A percentile compares a stretch with the other conserved stretches of the same genome.
Evolutionary conservation across 2,797 vertebrate genomes (phyloP).

Genomic region (Columba guinea): DNA sequence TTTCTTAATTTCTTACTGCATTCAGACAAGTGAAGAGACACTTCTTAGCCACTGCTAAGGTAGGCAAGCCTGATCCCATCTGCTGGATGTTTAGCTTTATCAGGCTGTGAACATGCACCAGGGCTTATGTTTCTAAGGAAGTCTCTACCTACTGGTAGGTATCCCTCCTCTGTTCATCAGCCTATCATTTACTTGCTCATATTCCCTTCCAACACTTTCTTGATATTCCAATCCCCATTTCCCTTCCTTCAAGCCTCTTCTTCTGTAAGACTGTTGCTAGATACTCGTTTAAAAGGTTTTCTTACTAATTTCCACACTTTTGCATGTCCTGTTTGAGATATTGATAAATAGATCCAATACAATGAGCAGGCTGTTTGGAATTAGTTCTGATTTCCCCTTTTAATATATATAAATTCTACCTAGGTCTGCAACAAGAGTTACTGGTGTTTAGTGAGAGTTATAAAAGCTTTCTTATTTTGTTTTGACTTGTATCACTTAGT

Average conservation of each 20-base stretch:
- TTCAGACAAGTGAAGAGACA: neutral
- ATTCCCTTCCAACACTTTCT: neutral
- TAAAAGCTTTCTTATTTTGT: neutral
- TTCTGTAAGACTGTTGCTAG: neutral
- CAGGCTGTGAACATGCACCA: rapidly evolving
- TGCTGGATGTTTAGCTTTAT: neutral
- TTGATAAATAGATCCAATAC: neutral
- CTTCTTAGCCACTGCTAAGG: neutral
- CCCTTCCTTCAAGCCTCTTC: neutral
- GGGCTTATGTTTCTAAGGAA: neutral
- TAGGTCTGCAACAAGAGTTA: neutral
- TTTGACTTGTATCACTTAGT: neutral
- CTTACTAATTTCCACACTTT: neutral
- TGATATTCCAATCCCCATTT: neutral
- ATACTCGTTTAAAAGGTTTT: neutral
- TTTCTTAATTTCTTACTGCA: neutral
- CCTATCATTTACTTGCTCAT: neutral
- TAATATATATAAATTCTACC: neutral
- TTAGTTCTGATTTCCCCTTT: neutral
- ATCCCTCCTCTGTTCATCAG: neutral
- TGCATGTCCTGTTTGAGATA: neutral
- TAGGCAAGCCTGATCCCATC: neutral
- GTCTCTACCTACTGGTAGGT: neutral
- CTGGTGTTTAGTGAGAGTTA: neutral
- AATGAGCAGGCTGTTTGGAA: neutral